Evolutionary conservation across 2,888 invertebrate species (phyloP).

Genomic region (Gymnocheta viridis): DNA sequence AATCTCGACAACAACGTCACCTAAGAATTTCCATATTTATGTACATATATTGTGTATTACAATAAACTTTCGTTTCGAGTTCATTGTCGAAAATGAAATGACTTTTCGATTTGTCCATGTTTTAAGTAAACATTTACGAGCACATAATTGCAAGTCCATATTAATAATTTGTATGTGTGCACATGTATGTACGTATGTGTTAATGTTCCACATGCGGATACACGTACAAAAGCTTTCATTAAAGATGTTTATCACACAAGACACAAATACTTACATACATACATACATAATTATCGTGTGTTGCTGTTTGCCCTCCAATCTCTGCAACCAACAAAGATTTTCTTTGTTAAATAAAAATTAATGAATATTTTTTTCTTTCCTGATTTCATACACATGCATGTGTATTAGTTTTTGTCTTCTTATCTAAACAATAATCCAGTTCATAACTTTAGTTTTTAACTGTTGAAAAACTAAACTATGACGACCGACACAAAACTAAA

Average conservation of each 20-base stretch:
- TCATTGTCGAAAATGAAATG: too few relatives aligned
- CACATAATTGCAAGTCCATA: neutral
- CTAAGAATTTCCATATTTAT: too few relatives aligned
- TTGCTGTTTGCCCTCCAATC: slow-evolving; percentile 16
- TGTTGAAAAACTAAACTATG: neutral
- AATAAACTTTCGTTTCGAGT: too few relatives aligned
- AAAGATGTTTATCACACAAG: slow-evolving; percentile 26
- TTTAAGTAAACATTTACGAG: neutral
- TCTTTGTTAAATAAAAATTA: slow-evolving; percentile 47
- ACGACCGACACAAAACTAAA: slow-evolving; percentile 5
- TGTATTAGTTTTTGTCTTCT: neutral
- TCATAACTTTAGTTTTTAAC: neutral
- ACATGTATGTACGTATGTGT: neutral
- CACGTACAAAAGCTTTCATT: slow-evolving; percentile 14
- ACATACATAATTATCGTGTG: slow-evolving; percentile 24
- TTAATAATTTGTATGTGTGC: neutral
- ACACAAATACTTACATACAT: neutral
- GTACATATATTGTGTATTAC: too few relatives aligned
- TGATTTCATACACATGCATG: slow-evolving; percentile 15
- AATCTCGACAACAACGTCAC: too few relatives aligned
- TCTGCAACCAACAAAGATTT: slow-evolving; percentile 18
- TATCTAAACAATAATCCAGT: slow-evolving; percentile 11
- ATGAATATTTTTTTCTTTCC: slow-evolving; percentile 15
- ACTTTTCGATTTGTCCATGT: neutral
- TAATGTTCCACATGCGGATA: slow-evolving; percentile 18